Evolutionary conservation across 2,113 vertebrate species (phyloP), one percentile per base, ranked within the genome.

Genomic region (Patagioenas fasciata): DNA sequence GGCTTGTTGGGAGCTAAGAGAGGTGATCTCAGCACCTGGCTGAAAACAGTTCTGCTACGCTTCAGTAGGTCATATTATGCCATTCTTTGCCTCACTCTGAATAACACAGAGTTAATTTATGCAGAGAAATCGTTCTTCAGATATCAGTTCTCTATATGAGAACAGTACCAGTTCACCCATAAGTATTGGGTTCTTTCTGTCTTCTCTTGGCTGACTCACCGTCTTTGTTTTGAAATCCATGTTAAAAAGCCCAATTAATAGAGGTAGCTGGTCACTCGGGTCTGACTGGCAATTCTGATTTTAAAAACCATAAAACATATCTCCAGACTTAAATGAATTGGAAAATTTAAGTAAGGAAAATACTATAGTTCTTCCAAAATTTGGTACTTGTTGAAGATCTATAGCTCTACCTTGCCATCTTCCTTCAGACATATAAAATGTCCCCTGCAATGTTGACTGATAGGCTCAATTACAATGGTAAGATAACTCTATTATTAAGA

Each of bases 401-500:
- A 44, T 70, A 94, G 61, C 38, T 93, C 56, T 92, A 38, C 47
- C 86, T 95, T 94, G 48, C 84, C 57, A 80, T 93, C 72, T 94
- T 95, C 88, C 56, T 87, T 91, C 88, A 92, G 84, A 88, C 61
- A 74, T 34, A 79, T 95, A 95, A 96, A 92, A 95, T 83, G 80
- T 67, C 73, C 79, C 54, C 73, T 91, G 78, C 75, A 97, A 91
- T 96, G 93, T 97, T 97, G 96, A 97, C 90, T 93, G 95, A 97
- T 97, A 96, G 86, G 78, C 72, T 94, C 96, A 97, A 96, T 97
- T 97, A 96, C 80, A 93, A 73, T 96, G 94, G 95, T 97, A 97
- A 96, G 97, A 97, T 97, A 97, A 97, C 96, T 96, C 95, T 95
- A 93, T 97, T 96, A 97, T 97, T 97, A 96, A 96, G 91, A 97